Evolutionary conservation across 2,797 vertebrate species (phyloP).

Genomic region (Hydrolagus colliei): DNA sequence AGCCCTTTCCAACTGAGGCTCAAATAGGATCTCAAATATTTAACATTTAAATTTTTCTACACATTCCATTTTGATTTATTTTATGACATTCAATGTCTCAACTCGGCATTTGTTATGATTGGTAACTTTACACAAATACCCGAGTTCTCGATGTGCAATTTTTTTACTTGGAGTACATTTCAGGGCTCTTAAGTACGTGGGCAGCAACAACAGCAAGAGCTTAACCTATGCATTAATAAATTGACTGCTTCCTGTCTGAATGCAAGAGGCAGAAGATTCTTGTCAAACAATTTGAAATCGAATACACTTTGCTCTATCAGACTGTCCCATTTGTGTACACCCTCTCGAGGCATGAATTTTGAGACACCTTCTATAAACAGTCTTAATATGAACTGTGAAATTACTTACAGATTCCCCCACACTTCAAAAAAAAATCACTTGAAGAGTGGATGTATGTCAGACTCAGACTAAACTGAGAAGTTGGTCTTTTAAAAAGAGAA

Average conservation of each 20-base stretch:
- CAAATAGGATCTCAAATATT: no score
- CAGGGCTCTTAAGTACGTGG: slow-evolving; percentile 75
- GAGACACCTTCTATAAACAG: slow-evolving; percentile 86
- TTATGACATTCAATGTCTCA: slow-evolving; percentile 30
- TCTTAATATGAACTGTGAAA: slow-evolving; percentile 65
- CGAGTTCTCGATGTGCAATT: slow-evolving; percentile 4
- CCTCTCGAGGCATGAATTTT: slow-evolving; percentile 80
- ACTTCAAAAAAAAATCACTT: slow-evolving; percentile 34
- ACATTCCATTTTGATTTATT: slow-evolving; percentile 22
- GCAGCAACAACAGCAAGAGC: slow-evolving; percentile 77
- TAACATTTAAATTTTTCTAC: slow-evolving; percentile 1
- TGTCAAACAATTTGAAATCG: slow-evolving; percentile 97
- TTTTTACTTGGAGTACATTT: slow-evolving; percentile 83
- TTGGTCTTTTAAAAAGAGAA: slow-evolving; percentile 60
- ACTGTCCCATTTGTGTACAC: slow-evolving; percentile 86
- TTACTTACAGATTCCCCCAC: slow-evolving; percentile 77
- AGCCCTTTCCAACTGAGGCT: no score
- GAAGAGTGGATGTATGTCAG: slow-evolving; percentile 68
- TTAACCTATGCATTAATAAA: slow-evolving; percentile 78
- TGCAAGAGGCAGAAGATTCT: slow-evolving; percentile 78
- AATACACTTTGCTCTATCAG: slow-evolving; percentile 81
- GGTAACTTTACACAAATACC: slow-evolving; percentile 29
- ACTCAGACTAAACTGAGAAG: slow-evolving; percentile 61
- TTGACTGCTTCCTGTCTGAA: slow-evolving; percentile 82
- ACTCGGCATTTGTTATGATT: slow-evolving; percentile 31